Evolutionary conservation across 2,797 vertebrate genomes (phyloP).

Genomic region (Urocyon cinereoargenteus): DNA sequence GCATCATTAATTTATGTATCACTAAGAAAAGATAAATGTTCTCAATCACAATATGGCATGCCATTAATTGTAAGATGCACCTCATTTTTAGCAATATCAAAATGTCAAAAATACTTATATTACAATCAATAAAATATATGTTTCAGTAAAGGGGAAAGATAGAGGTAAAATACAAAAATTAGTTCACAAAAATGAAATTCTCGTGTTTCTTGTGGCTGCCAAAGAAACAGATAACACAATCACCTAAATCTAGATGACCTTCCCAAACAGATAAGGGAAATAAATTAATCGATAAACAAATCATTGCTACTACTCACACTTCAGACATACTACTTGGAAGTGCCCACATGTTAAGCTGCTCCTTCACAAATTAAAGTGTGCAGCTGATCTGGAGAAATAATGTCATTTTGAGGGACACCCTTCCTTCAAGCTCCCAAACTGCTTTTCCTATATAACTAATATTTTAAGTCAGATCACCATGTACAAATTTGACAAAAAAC

Average conservation of each 20-base stretch:
- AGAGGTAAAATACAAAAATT: constrained; percentile 27
- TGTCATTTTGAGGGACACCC: not conserved
- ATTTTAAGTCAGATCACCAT: constrained; percentile 21
- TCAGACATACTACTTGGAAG: not conserved
- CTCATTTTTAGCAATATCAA: constrained; percentile 51
- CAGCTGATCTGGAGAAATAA: not conserved
- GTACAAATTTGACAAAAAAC: constrained; percentile 43
- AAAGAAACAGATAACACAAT: constrained; percentile 22
- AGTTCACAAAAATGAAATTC: constrained; percentile 56
- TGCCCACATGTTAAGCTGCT: not conserved
- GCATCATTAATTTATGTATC: not conserved
- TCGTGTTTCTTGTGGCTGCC: not conserved
- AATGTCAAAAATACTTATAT: not conserved
- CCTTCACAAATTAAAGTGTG: constrained; percentile 34
- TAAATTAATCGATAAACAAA: constrained; percentile 17
- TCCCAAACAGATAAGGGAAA: constrained; percentile 33
- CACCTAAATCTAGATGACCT: constrained; percentile 6
- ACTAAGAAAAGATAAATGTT: constrained; percentile 51
- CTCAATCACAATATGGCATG: not conserved
- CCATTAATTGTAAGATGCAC: not conserved
- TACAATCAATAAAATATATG: constrained; percentile 21
- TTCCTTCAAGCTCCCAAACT: not conserved
- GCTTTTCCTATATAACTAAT: constrained; percentile 26
- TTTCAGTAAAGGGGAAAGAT: constrained; percentile 4
- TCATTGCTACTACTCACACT: not conserved